Base-by-base conservation (phyloP, 2,888 invertebrate genomes). In the Phortica magna region DNA sequence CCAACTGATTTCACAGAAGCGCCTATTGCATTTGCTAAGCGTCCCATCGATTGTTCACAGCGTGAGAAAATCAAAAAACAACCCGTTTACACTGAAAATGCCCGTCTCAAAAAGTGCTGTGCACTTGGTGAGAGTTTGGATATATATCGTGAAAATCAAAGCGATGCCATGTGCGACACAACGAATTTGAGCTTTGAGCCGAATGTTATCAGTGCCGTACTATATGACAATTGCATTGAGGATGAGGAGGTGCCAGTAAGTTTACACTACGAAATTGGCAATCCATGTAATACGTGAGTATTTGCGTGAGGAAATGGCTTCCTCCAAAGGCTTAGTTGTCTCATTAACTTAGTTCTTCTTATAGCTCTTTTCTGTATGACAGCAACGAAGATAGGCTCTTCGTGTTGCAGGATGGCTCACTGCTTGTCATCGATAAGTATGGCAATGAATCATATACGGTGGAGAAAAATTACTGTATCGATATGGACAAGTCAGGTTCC, bases 91-190 rank as follows among this genome's bases (percentile, higher is more conserved):
- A 82, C 81, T n/a, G 73, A 82, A 7, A 77, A 79, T 4, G 88
- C 93, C 89, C 92, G 92, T 88, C 89, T 93, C 85, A 92, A 92
- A 77, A 92, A 92, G 85, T 91, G 92, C 73, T 91, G 92, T 79
- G 89, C 92, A 12, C 79, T 88, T 42, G 91, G 90, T 67, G 91
- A 91, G 79, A 90, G 89, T 76, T 81, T 91, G 65, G 83, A 85
- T 43, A 80, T 88, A 61, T 85, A 85, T 77, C 84, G 86, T 3
- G 84, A 88, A 59, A 85, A 87, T 59, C 84, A 89, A 74, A 89
- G 84, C 61, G 83, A 87, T 43, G 83, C 88, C 0, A 80, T 88
- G 80, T 90, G 90, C 31, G 85, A 85, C 42, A 78, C 82, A 22
- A 57, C 81, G 19, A 82, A 75, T 71, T 79, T 75, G 7, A 74